phyloP scores from a whole-genome alignment of 2,888 invertebrate species.

The Rhyacophila evoluta region DNA sequence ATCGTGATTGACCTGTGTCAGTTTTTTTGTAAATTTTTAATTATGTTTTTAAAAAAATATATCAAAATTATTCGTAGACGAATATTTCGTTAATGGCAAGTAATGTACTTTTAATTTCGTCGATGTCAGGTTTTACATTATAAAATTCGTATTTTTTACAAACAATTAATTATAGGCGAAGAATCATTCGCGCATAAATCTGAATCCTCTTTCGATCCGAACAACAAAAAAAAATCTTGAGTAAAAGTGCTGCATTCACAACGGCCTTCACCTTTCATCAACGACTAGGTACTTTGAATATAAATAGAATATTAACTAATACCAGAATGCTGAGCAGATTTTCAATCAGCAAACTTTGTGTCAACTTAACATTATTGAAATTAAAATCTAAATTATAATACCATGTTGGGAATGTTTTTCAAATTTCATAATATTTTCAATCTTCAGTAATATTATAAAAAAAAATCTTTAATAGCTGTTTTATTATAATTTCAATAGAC shows the following conservation, averaged over 20 bases:
- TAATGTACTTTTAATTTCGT: no score
- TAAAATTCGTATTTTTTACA: background rate
- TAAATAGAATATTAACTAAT: conserved; percentile 36
- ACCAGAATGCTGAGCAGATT: conserved; percentile 16
- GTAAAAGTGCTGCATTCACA: conserved; percentile 33
- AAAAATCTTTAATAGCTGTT: background rate
- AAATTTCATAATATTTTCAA: background rate
- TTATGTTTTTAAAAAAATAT: no score
- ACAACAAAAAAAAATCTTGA: conserved; percentile 25
- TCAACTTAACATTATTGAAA: background rate
- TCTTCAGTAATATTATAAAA: background rate
- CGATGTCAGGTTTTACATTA: no score
- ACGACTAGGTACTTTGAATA: conserved; percentile 23
- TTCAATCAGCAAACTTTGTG: background rate
- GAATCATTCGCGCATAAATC: conserved; percentile 1
- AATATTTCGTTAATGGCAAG: no score
- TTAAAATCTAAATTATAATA: background rate
- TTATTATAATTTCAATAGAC: background rate
- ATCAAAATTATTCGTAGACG: no score
- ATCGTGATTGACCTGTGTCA: no score
- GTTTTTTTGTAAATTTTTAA: no score
- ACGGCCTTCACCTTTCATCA: conserved; percentile 40
- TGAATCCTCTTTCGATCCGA: background rate
- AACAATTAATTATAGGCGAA: background rate
- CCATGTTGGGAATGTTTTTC: background rate